Evolutionary conservation across 30 jellyfish, hydroid and myxozoan genomes (phyloP).

Genomic region (Haliclystus octoradiatus): DNA sequence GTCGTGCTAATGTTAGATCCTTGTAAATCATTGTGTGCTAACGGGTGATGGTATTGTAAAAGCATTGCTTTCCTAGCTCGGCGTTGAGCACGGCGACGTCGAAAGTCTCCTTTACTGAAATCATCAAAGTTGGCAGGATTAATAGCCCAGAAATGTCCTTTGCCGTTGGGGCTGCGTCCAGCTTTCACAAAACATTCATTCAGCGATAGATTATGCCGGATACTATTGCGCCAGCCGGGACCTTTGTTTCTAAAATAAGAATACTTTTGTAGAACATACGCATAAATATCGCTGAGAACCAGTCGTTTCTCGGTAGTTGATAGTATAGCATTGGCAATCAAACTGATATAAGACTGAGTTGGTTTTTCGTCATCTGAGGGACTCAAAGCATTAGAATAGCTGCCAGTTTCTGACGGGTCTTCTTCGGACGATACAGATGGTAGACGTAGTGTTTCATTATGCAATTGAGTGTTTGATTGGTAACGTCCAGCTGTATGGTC

Average conservation of each 20-base stretch:
- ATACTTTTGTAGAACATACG: conserved; percentile 4
- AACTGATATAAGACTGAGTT: conserved; percentile 21
- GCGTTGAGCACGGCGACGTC: conserved; percentile 34
- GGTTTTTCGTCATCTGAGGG: conserved; percentile 33
- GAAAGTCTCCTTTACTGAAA: conserved; percentile 24
- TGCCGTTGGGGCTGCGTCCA: conserved; percentile 42
- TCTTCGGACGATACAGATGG: too few species aligned
- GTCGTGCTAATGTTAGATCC: too few species aligned
- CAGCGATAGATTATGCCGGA: conserved; percentile 24
- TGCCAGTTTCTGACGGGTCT: too few species aligned
- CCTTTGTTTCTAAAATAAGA: conserved; percentile 16
- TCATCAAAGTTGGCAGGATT: conserved; percentile 29
- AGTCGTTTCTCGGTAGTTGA: conserved; percentile 25
- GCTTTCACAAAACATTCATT: conserved; percentile 37
- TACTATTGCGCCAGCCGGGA: conserved; percentile 38
- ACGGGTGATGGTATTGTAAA: too few species aligned
- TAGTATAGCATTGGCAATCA: conserved; percentile 29
- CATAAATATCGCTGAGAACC: conserved; percentile 20
- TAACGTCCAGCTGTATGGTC: too few species aligned
- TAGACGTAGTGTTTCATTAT: too few species aligned
- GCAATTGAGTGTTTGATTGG: too few species aligned
- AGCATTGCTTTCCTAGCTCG: conserved; percentile 31
- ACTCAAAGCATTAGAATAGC: too few species aligned
- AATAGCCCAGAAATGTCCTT: conserved; percentile 40
- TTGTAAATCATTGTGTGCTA: too few species aligned